Evolutionary conservation across 2,113 vertebrate species (phyloP).

Genomic region (Rhea americana): DNA sequence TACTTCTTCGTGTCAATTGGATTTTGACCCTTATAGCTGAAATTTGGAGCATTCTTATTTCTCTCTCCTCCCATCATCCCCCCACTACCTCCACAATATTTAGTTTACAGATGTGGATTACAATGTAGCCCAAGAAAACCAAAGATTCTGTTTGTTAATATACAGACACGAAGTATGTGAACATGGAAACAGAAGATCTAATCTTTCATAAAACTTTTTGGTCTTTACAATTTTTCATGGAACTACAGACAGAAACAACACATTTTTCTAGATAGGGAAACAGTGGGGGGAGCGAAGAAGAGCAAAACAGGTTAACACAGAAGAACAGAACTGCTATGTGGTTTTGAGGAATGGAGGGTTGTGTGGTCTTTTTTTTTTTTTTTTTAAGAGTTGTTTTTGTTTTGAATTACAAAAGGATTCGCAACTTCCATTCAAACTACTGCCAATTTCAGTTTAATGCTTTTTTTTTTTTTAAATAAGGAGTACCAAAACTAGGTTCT

Average conservation of each 20-base stretch:
- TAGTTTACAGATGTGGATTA: neutral
- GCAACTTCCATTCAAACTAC: neutral
- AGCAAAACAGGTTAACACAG: neutral
- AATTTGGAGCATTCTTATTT: neutral
- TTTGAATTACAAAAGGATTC: neutral
- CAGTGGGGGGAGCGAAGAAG: neutral
- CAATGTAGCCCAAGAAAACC: neutral
- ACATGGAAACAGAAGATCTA: neutral
- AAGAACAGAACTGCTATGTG: neutral
- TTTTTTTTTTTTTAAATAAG: neutral
- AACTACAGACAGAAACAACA: neutral
- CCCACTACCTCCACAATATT: neutral
- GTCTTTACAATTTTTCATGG: neutral
- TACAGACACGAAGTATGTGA: neutral
- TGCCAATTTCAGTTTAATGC: neutral
- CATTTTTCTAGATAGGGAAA: neutral
- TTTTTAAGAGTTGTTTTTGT: neutral
- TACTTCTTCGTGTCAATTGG: fast-evolving
- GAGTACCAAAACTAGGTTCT: neutral
- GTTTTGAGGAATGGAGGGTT: no score
- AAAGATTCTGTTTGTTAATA: neutral
- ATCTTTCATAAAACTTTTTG: neutral
- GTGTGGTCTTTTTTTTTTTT: neutral
- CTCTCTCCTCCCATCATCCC: neutral
- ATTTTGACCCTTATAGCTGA: neutral